Conservation (phyloP, 2,113 vertebrate species). For the Meleagris gallopavo region DNA sequence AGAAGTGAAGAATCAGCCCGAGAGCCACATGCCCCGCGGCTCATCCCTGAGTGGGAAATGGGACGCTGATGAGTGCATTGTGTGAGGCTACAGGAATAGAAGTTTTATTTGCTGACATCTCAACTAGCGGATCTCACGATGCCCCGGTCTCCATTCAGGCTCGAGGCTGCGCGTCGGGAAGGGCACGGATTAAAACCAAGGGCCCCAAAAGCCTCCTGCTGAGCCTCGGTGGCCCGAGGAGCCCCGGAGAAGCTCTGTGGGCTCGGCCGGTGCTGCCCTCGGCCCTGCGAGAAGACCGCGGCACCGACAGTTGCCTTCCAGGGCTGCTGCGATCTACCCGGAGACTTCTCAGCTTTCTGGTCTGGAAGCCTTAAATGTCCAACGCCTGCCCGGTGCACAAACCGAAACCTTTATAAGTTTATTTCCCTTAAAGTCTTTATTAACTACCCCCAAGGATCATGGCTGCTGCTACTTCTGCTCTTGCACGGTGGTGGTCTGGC, state of each 20-base stretch:
- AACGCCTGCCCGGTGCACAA: neutral
- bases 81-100: neutral
- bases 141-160: rapidly evolving
- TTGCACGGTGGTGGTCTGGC: constrained; percentile 84
- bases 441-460: constrained; percentile 75
- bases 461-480: constrained; percentile 72
- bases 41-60: neutral
- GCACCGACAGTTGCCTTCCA: rapidly evolving
- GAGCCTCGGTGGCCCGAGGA: too few species aligned
- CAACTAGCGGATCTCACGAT: rapidly evolving
- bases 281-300: neutral
- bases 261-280: neutral
- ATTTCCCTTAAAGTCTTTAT: constrained; percentile 77
- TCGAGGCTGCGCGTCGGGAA: neutral
- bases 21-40: neutral
- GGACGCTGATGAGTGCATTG: neutral
- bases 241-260: rapidly evolving
- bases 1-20: neutral
- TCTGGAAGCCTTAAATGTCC: constrained; percentile 18
- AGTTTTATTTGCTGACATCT: neutral
- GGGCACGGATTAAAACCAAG: rapidly evolving
- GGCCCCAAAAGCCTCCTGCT: neutral
- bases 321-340: neutral
- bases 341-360: constrained; percentile 1
- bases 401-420: constrained; percentile 54